These are phyloP conservation scores for Ophraella communa DNA, from an alignment of 2,888 invertebrate genomes.

Conservation along the genomic window DNA sequence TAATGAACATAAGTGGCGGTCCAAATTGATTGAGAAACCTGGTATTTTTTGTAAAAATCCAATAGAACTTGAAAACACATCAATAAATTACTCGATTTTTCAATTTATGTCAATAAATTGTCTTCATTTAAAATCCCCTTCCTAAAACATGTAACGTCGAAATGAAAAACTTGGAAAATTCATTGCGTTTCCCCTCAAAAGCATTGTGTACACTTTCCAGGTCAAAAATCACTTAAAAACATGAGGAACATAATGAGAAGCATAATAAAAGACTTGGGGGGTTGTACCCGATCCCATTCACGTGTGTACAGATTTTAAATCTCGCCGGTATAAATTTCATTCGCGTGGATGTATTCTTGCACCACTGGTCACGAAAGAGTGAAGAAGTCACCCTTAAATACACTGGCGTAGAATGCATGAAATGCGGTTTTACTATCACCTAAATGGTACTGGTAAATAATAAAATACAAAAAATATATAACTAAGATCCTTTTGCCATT, in stretches of 20 bases:
- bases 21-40: too few species aligned
- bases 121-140: neutral
- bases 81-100: too few species aligned
- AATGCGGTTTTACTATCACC: too few species aligned
- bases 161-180: conserved; percentile 1
- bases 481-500: too few species aligned
- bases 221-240: conserved; percentile 3
- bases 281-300: neutral
- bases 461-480: too few species aligned
- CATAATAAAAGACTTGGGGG: conserved; percentile 4
- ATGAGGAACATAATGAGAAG: conserved; percentile 9
- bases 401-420: neutral
- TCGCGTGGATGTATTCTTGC: conserved; percentile 1
- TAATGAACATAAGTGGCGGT: too few species aligned
- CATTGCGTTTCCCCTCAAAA: neutral
- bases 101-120: neutral
- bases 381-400: neutral
- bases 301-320: conserved; percentile 7
- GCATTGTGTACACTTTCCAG: conserved; percentile 1
- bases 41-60: too few species aligned
- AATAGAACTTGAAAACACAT: too few species aligned
- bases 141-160: neutral
- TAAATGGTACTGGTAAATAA: neutral
- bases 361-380: conserved; percentile 5
- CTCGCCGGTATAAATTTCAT: conserved; percentile 7